A percentile compares a stretch with the other conserved stretches of the same genome.
phyloP scores from a whole-genome alignment of 2,888 invertebrate genomes.

The Thalpophila matura region DNA sequence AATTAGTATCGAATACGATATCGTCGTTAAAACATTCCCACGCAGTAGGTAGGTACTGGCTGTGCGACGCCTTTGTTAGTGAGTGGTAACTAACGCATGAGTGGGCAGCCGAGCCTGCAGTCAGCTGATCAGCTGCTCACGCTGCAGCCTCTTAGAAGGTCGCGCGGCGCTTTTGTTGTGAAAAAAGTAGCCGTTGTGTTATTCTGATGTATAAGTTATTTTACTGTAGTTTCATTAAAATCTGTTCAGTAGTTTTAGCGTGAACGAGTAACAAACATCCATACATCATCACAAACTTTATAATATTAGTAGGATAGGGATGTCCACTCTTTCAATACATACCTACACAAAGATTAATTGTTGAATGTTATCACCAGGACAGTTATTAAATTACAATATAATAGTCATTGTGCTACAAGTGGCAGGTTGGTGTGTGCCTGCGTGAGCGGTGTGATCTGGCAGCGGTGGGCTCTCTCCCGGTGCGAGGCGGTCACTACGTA shows the following conservation, averaged over 20 bases:
- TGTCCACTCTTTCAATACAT: no score
- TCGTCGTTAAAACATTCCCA: not conserved
- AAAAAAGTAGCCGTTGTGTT: no score
- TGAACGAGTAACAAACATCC: no score
- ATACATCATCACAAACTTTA: no score
- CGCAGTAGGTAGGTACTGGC: not conserved
- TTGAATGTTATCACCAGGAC: constrained; percentile 25
- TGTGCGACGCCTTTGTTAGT: not conserved
- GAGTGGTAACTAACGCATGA: not conserved
- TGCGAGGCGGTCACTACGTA: constrained; percentile 9
- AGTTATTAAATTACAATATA: constrained; percentile 25
- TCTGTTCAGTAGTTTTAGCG: no score
- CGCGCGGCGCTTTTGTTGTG: not conserved
- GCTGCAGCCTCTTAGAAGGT: constrained; percentile 25
- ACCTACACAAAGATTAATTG: no score
- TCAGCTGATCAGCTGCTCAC: constrained; percentile 25
- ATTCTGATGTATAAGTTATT: no score
- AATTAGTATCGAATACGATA: constrained; percentile 22
- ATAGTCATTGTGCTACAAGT: constrained; percentile 25
- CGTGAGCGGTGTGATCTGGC: not conserved
- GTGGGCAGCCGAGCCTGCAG: constrained; percentile 1
- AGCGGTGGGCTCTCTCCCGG: not conserved
- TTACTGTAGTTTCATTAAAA: no score
- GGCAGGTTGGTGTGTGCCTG: not conserved
- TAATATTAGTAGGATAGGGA: no score